Percentiles rank a stretch among this genome's conserved stretches.
phyloP scores from a whole-genome alignment of 2,888 invertebrate species.

The Ptilodon capucinus region DNA sequence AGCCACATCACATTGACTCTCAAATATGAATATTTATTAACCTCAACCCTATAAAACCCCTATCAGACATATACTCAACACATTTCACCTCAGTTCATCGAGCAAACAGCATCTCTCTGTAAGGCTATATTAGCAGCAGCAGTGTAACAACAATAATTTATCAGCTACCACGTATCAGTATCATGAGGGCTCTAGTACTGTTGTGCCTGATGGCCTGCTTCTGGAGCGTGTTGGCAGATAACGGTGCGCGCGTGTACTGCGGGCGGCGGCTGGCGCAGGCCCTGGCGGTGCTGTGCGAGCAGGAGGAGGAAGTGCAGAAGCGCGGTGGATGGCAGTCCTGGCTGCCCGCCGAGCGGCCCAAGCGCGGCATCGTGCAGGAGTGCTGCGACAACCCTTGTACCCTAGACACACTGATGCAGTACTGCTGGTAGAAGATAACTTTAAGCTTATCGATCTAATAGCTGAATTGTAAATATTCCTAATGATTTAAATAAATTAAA shows the following conservation, averaged over 20 bases:
- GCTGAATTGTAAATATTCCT: background rate
- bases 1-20: background rate
- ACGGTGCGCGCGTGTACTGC: constrained; percentile 17
- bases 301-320: background rate
- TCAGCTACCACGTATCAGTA: background rate
- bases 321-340: background rate
- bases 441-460: background rate
- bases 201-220: background rate
- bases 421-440: constrained; percentile 16
- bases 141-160: constrained; percentile 8
- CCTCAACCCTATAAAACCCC: background rate
- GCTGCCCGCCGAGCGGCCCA: constrained; percentile 20
- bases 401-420: constrained; percentile 29
- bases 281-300: constrained; percentile 19
- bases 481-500: background rate
- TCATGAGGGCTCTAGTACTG: background rate
- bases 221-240: background rate
- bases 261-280: constrained; percentile 22
- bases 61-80: background rate
- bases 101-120: background rate
- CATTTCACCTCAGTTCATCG: background rate
- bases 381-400: constrained; percentile 45
- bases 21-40: background rate
- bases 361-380: constrained; percentile 30
- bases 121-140: background rate